Evolutionary conservation across 2,797 vertebrate genomes (phyloP).

Genomic region (Odontamblyopus lacepedii): DNA sequence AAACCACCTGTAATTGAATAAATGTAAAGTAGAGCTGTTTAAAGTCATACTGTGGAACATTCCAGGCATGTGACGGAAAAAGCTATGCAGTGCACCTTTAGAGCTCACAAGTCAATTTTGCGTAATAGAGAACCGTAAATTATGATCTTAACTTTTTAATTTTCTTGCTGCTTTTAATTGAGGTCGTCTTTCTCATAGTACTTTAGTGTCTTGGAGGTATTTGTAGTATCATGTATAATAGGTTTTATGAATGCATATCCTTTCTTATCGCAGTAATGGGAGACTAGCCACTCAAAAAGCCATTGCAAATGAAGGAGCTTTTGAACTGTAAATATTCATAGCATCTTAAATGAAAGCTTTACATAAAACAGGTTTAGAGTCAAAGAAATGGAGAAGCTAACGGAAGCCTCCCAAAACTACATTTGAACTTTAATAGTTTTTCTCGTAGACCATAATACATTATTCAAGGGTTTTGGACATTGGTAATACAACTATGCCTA

Average conservation of each 20-base stretch:
- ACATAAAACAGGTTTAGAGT: background rate
- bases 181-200: background rate
- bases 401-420: background rate
- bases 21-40: too few species aligned
- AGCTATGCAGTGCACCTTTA: too few species aligned
- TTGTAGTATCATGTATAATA: background rate
- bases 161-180: background rate
- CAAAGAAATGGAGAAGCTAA: background rate
- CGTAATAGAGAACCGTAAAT: too few species aligned
- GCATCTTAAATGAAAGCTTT: background rate
- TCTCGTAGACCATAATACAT: background rate
- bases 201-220: background rate
- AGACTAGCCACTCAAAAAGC: background rate
- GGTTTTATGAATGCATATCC: constrained; percentile 12
- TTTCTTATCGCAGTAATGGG: constrained; percentile 10
- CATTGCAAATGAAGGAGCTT: constrained; percentile 9
- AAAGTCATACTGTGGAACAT: too few species aligned
- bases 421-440: background rate
- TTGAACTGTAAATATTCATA: background rate
- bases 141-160: too few species aligned
- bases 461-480: background rate
- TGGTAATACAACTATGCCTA: too few species aligned
- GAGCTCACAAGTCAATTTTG: too few species aligned
- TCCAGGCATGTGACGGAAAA: too few species aligned
- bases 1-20: too few species aligned